Base-by-base conservation (phyloP, 2,888 invertebrate species). In the Himalopsyche anomala region DNA sequence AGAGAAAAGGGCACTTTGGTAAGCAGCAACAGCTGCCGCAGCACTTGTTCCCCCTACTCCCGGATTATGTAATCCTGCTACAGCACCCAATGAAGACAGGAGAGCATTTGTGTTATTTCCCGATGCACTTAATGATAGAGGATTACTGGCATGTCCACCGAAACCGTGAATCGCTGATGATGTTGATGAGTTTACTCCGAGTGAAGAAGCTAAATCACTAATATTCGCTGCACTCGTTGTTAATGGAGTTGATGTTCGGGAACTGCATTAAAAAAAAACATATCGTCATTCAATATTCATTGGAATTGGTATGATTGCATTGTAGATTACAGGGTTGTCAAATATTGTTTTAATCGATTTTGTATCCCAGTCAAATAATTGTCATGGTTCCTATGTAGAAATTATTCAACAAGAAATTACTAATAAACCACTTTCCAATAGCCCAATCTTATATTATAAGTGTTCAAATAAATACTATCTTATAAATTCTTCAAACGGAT, bases 1-100 rank as follows among this genome's bases (percentile, higher is more conserved):
- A 0, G 93, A 93, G 82, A 93, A 90, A 86, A 93, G 89, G 4
- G 93, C 93, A 90, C 92, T 93, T 88, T 93, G 93, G 88, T 93
- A 93, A 1, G 93, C 93, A 2, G 93, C 93, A 92, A 93, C 93
- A 2, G 93, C 89, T 5, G 88, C 93, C 5, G 74, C 74, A 36
- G 74, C 74, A 15, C 74, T 74, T 5, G 74, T 12, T 74, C 74
- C 74, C 12, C 74, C 74, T 11, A 74, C 74, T 74, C 74, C 74
- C 5, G 74, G 74, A 74, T 40, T 42, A 36, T 82, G 85, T 8
- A 85, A 55, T 5, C 87, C 87, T 3, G 83, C 87, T 12, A 93
- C 89, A 82, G 92, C 91, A 17, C 93, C 92, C 88, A 93, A 89
- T 28, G 92, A 91, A 1, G 93, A 93, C 28, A 93, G 90, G 19